Percentiles rank a stretch among this genome's conserved stretches.
These are phyloP conservation scores for Embidobia sp. DNA, from an alignment of 2,888 invertebrate species.

Conservation along the genomic window DNA sequence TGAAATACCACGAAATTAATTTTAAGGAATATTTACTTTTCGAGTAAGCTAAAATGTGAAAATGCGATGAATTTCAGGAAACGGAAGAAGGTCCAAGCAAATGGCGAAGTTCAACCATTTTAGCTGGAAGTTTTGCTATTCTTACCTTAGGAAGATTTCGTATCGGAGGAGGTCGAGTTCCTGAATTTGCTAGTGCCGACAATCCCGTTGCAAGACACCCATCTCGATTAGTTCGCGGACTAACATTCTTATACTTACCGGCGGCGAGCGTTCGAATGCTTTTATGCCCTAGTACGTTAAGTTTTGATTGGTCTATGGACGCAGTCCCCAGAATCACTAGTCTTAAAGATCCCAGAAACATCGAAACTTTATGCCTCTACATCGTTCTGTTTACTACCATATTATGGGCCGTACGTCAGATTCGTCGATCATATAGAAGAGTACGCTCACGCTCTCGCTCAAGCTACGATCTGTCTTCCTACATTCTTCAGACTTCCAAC, in stretches of 20 bases:
- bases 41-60: no score
- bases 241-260: constrained; percentile 96
- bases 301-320: constrained; percentile 99
- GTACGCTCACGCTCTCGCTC: constrained; percentile 63
- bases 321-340: constrained; percentile 93
- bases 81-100: constrained; percentile 55
- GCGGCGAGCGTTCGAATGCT: constrained; percentile 94
- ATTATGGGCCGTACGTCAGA: constrained; percentile 73
- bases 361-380: constrained; percentile 90
- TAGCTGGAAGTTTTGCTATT: constrained; percentile 86
- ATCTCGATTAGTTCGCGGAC: constrained; percentile 89
- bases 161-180: constrained; percentile 87
- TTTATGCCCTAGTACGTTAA: constrained; percentile 92
- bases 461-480: constrained; percentile 67
- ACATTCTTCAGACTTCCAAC: constrained; percentile 69
- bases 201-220: constrained; percentile 97
- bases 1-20: no score
- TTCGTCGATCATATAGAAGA: constrained; percentile 66
- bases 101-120: constrained; percentile 85
- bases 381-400: constrained; percentile 77
- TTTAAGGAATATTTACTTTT: no score
- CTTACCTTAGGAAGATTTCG: constrained; percentile 90
- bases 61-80: constrained; percentile 49
- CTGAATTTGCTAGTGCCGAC: constrained; percentile 95
- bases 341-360: constrained; percentile 90